Conservation (phyloP, 2,888 invertebrate species). For the Calameuta filiformis region DNA sequence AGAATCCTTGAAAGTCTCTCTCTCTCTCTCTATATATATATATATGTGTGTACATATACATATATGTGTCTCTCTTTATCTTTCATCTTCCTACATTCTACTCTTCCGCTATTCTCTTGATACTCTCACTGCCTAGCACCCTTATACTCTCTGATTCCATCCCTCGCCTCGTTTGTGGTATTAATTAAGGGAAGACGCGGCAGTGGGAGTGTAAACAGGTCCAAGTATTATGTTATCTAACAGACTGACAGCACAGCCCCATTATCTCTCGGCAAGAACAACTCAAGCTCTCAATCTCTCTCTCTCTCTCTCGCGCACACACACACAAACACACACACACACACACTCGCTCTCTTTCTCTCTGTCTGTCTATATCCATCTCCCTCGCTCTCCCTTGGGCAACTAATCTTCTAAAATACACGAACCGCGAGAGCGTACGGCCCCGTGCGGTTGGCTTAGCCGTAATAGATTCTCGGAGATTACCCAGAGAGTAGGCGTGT, state of each 20-base stretch:
- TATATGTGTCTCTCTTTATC: not conserved
- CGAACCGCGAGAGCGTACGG: slow-evolving; percentile 21
- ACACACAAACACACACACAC: not conserved
- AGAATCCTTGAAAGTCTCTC: slow-evolving; percentile 31
- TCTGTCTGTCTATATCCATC: no score
- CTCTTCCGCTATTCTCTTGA: not conserved
- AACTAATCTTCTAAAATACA: slow-evolving; percentile 47
- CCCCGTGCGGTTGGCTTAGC: slow-evolving; percentile 35
- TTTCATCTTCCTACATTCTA: slow-evolving; percentile 4
- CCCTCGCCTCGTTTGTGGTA: slow-evolving; percentile 37
- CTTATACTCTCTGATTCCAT: not conserved
- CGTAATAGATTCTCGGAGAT: slow-evolving; percentile 34
- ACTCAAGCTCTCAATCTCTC: slow-evolving; percentile 29
- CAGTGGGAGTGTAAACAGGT: slow-evolving; percentile 49
- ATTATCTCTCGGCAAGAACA: slow-evolving; percentile 52
- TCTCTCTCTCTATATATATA: not conserved
- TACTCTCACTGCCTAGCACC: not conserved
- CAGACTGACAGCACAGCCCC: slow-evolving; percentile 50
- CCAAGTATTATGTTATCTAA: slow-evolving; percentile 54
- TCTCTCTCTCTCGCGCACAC: not conserved
- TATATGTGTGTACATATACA: no score
- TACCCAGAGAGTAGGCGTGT: not conserved
- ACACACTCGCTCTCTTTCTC: slow-evolving; percentile 12
- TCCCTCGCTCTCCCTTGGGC: slow-evolving; percentile 32
- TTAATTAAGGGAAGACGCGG: slow-evolving; percentile 51